Percentiles rank a stretch among this genome's conserved stretches.
phyloP scores from a whole-genome alignment of 2,113 vertebrate genomes.

The Alces alces region DNA sequence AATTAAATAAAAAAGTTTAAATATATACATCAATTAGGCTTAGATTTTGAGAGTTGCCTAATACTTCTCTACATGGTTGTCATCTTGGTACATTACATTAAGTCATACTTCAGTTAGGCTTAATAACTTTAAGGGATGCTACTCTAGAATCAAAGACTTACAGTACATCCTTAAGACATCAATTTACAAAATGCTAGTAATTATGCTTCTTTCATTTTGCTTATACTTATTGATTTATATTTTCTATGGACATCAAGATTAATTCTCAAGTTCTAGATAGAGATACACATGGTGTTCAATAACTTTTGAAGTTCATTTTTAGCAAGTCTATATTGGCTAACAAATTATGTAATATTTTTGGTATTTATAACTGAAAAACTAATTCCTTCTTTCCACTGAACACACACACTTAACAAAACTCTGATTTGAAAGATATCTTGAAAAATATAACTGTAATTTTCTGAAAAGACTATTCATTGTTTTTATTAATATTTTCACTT shows the following conservation, averaged over 20 bases:
- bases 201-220: neutral
- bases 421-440: neutral
- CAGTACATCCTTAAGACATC: neutral
- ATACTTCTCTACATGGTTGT: neutral
- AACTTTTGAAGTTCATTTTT: conserved; percentile 22
- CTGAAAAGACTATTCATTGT: neutral
- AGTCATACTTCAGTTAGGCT: neutral
- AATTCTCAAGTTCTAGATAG: conserved; percentile 17
- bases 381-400: neutral
- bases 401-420: neutral
- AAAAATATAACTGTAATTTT: neutral
- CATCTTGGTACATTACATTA: neutral
- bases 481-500: neutral
- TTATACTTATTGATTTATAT: conserved; percentile 14
- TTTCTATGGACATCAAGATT: conserved; percentile 12
- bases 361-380: neutral
- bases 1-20: neutral
- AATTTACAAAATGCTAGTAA: neutral
- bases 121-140: neutral
- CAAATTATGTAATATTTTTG: conserved; percentile 11
- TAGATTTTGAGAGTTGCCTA: neutral
- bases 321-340: neutral
- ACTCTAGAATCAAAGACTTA: neutral
- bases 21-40: neutral
- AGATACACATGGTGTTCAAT: neutral